phyloP scores from a whole-genome alignment of 2,888 invertebrate species.

The Aproaerema taeniolella region DNA sequence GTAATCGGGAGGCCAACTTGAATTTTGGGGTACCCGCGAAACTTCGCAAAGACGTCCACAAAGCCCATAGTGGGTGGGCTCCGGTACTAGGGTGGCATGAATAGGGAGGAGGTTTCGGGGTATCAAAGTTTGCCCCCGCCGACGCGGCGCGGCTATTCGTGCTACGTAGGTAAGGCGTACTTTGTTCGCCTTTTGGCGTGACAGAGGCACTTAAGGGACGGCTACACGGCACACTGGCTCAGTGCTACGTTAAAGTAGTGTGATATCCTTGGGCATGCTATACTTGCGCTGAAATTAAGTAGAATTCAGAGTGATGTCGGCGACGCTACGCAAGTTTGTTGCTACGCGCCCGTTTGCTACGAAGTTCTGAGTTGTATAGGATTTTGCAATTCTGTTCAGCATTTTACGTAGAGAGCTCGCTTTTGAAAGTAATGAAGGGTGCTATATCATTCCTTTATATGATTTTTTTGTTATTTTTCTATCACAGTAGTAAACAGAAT shows the following conservation, averaged over 20 bases:
- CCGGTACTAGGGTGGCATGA: conserved; percentile 58
- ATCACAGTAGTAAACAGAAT: too few relatives aligned
- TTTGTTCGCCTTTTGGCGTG: conserved; percentile 74
- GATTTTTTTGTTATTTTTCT: too few relatives aligned
- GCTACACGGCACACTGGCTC: conserved; percentile 41
- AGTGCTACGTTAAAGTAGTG: conserved; percentile 50
- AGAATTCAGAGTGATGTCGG: too few relatives aligned
- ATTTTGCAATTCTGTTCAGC: too few relatives aligned
- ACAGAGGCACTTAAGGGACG: conserved; percentile 74
- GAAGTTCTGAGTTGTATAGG: too few relatives aligned
- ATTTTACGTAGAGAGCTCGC: too few relatives aligned
- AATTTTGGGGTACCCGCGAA: conserved; percentile 73
- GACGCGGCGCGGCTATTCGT: conserved; percentile 33
- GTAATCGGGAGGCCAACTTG: conserved; percentile 68
- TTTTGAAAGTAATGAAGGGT: too few relatives aligned
- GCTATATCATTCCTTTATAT: too few relatives aligned
- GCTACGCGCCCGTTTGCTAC: too few relatives aligned
- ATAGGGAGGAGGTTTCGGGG: conserved; percentile 54
- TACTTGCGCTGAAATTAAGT: conserved; percentile 23
- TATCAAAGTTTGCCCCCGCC: conserved; percentile 73
- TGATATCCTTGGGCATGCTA: conserved; percentile 38
- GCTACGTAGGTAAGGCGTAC: conserved; percentile 44
- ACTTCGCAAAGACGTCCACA: conserved; percentile 75
- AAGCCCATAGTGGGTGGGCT: conserved; percentile 66
- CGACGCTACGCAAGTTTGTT: too few relatives aligned